Base-by-base conservation (phyloP, 2,113 vertebrate species). In the Cololabis saira region DNA sequence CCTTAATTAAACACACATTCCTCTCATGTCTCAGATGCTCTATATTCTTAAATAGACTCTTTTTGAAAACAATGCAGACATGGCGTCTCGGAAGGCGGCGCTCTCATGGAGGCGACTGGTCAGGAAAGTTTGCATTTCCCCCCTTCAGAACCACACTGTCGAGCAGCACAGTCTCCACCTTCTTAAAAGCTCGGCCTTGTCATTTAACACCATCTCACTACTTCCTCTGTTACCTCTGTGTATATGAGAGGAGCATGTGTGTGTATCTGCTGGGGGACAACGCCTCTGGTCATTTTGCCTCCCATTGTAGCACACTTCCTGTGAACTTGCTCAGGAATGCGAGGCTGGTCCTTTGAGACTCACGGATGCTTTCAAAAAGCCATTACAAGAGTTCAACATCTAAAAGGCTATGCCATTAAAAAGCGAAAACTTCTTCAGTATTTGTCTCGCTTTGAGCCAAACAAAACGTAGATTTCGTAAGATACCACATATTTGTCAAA, bases 221-320 rank as follows among this genome's bases (percentile, higher is more conserved):
- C 88, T 89, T 90, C 87, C 88, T 91, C 71, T 79, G 4, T 58
- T 75, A 74, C 54, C 57, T 63, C 17, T 64, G 22, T 73, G 48
- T 61, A 58, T 65, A 33, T 72, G 51, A 78, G 27, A 59, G 65
- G 61, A 54, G 50, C 81, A 33, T 80, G 33, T 61, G 64, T 64
- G 68, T 57, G 41, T 84, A 24, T 74, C 54, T 57, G 64, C 44
- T 74, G 64, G 67, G 70, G 64, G 80, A 85, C 81, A 81, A 84
- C 76, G 82, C 87, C 89, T 87, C 83, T 75, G 79, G 83, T 86
- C 82, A 82, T 85, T 82, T 89, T 88, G 84, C 82, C 71, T 67
- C 77, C 83, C 82, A 90, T 90, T 90, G 89, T 90, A 52, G 30
- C 43, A 80, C 67, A 80, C 78, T 91, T 92, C 90, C 89, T 90